Evolutionary conservation across 1,140 invertebrate species (phyloP), one percentile per base, ranked within the genome.

Genomic region (Drosophila kohkoa): DNA sequence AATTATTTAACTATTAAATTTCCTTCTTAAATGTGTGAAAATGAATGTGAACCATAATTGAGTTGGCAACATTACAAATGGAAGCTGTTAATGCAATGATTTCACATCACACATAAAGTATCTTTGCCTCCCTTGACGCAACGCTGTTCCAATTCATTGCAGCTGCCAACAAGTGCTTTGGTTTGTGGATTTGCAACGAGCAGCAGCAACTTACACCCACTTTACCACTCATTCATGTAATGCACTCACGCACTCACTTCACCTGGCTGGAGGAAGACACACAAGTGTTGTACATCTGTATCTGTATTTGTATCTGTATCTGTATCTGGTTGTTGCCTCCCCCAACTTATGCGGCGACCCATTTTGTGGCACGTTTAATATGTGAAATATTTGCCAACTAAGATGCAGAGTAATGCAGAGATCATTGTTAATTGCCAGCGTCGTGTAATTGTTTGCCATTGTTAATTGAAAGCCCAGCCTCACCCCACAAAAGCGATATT

Each of bases 341-440:
- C 15, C 13, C 35, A 28, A 16, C 5, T 5, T n/a, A 52, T 15
- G 20, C 54, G 35, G 52, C 68, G 77, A 57, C 81, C 81, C 68
- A 80, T 73, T 73, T 83, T 20, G 20, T 30, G 28, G 15, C 25
- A 62, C 30, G 51, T 68, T 30, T 74, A 41, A 70, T 74, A 79
- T 71, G 52, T 60, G 35, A 35, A 46, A 49, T 76, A 15, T 57
- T 45, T 64, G 70, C 64, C 8, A 28, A 30, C 20, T 38, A 38
- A 8, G 76, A 78, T 45, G 70, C 64, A 43, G 43, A 66, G 46
- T 52, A 75, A 86, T 82, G 63, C 43, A 48, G 51, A 77, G 59
- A 70, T 77, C 16, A 51, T 6, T 48, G 60, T 57, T 63, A 55
- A 76, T 77, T 63, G 51, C 49, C 68, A 35, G 16, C 5, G 28